phyloP scores from a whole-genome alignment of 2,888 invertebrate species.

The Bugulina stolonifera region DNA sequence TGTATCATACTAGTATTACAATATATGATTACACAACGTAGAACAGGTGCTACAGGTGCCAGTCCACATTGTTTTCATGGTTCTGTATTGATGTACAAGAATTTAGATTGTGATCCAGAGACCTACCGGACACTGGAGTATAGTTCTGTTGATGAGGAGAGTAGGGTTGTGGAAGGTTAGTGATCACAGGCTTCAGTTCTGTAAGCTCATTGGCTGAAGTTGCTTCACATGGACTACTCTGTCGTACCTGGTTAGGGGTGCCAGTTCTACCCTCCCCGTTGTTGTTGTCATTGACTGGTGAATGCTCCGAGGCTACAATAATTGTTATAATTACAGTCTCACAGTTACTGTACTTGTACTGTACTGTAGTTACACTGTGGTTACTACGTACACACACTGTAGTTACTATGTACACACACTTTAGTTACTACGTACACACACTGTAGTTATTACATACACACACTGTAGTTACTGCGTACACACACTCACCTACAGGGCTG shows the following conservation, averaged over 20 bases:
- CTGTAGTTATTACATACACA: background rate
- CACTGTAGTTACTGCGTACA: background rate
- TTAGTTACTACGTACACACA: background rate
- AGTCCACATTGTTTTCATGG: background rate
- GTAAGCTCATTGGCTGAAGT: background rate
- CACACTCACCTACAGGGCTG: slow-evolving; percentile 16
- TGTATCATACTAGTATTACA: background rate
- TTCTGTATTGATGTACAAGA: background rate
- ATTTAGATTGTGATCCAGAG: background rate
- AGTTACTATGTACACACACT: background rate
- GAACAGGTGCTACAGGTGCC: background rate
- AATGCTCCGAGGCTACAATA: slow-evolving; percentile 5
- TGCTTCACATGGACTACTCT: background rate
- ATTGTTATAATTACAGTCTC: background rate
- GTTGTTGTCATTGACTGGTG: slow-evolving; percentile 17
- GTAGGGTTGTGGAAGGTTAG: background rate
- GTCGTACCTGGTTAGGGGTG: background rate
- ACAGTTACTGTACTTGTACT: background rate
- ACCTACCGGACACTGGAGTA: background rate
- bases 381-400: background rate
- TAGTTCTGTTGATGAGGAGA: slow-evolving; percentile 1
- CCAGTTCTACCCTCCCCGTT: background rate
- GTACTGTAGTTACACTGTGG: background rate
- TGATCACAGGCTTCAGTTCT: slow-evolving; percentile 14
- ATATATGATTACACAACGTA: too few species aligned